Percentiles rank a stretch among this genome's conserved stretches.
phyloP scores from a whole-genome alignment of 2,113 vertebrate genomes.

The Ailuropoda melanoleuca region DNA sequence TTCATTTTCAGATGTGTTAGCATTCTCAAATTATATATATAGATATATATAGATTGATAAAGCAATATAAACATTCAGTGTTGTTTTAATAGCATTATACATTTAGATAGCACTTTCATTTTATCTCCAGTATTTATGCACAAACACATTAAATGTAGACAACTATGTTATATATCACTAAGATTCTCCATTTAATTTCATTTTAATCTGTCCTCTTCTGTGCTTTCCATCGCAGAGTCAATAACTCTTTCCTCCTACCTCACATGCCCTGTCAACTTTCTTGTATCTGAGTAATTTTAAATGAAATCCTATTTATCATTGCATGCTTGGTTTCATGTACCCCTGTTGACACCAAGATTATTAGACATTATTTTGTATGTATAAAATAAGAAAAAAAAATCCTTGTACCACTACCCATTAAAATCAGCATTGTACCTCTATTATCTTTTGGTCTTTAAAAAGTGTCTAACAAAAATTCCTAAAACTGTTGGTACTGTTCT shows the following conservation, averaged over 20 bases:
- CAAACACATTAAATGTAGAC: constrained; percentile 49
- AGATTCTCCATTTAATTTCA: constrained; percentile 67
- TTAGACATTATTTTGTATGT: background rate
- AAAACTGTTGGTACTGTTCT: background rate
- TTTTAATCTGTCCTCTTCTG: constrained; percentile 52
- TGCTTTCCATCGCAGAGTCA: constrained; percentile 61
- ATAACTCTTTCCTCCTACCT: constrained; percentile 58
- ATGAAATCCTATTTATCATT: constrained; percentile 50
- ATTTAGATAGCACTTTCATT: constrained; percentile 64
- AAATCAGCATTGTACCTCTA: background rate
- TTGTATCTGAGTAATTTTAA: constrained; percentile 58
- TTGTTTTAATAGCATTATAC: background rate
- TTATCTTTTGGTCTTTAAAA: background rate
- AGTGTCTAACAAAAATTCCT: background rate
- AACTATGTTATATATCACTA: constrained; percentile 55
- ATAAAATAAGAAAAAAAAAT: background rate
- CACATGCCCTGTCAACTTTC: constrained; percentile 27
- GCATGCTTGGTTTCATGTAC: constrained; percentile 3
- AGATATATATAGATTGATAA: background rate
- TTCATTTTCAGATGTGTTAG: background rate
- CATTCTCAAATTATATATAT: background rate
- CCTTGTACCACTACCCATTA: background rate
- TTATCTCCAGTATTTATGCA: constrained; percentile 54
- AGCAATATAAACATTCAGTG: background rate
- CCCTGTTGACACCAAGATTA: background rate